Base-by-base conservation (phyloP, 2,888 invertebrate genomes). In the Ptychoptera albimana region DNA sequence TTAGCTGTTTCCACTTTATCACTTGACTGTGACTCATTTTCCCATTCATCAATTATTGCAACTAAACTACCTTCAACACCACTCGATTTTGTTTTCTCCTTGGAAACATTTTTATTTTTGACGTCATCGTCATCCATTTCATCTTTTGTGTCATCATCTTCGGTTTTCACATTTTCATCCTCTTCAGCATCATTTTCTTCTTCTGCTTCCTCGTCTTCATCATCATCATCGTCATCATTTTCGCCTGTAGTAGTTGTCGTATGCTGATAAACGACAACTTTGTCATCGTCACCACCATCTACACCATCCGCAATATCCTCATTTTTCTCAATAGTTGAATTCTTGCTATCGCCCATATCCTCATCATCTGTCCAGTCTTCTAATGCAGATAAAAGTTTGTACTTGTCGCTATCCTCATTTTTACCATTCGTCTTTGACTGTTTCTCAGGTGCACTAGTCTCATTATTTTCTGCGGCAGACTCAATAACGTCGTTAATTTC, bases 291-390 rank as follows among this genome's bases (percentile, higher is more conserved):
- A 12, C 38, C 39, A 11, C 45, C 47, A 32, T 67, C 63, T n/a
- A 55, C 48, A 44, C 61, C 62, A 39, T 64, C 35, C 23, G 42
- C 30, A 32, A 31, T 23, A 12, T 29, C 30, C 35, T 14, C 30
- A 34, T 34, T 35, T 42, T 35, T 11, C 2, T 37, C 38, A 4
- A 34, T 29, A 2, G 9, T 12, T 31, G 34, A 29, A 35, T 39
- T 39, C 15, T 39, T 29, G 12, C 13, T 35, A 15, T 51, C 51
- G 5, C 58, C 57, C 2, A 61, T 64, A 42, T 59, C 59, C 31
- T 64, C 65, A 49, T 65, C 64, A 43, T 64, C 64, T 2, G 58
- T 54, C 65, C 64, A 65, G 53, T 65, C 64, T 9, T 42, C 42
- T 10, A 42, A 35, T 42, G 42, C 42, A 9, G 42, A 42, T 15